phyloP scores from a whole-genome alignment of 2,888 invertebrate genomes.

The Osmoderma eremita region DNA sequence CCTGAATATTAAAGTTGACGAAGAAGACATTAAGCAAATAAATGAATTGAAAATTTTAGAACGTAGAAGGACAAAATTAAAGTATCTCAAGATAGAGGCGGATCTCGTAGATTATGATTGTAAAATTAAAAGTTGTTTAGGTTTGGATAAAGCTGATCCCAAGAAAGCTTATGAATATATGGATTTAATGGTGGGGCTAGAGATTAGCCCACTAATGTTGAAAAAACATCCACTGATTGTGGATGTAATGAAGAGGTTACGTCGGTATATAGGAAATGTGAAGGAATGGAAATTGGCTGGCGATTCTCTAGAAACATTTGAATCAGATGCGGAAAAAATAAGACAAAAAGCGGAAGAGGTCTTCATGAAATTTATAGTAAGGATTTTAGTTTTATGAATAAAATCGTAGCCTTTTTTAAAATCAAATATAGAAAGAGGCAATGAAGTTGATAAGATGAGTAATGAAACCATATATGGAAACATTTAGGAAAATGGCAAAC shows the following conservation, averaged over 20 bases:
- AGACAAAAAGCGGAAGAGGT: constrained; percentile 74
- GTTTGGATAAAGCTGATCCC: constrained; percentile 76
- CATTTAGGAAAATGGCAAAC: too few relatives aligned
- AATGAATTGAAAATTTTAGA: constrained; percentile 67
- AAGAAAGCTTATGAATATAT: constrained; percentile 76
- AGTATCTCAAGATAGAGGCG: constrained; percentile 73
- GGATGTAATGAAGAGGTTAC: constrained; percentile 78
- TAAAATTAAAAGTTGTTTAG: constrained; percentile 73
- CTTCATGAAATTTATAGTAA: constrained; percentile 69
- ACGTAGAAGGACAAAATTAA: constrained; percentile 68
- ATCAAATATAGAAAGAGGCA: too few relatives aligned
- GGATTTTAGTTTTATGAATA: constrained; percentile 32
- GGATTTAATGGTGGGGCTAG: constrained; percentile 69
- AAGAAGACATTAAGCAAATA: constrained; percentile 68
- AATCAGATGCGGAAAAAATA: constrained; percentile 75
- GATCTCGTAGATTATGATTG: constrained; percentile 73
- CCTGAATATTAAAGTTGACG: constrained; percentile 70
- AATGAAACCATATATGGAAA: too few relatives aligned
- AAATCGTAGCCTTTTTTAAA: background rate
- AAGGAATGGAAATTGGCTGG: constrained; percentile 75
- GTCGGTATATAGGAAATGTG: constrained; percentile 82
- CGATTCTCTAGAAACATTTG: constrained; percentile 72
- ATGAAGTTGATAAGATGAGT: too few relatives aligned
- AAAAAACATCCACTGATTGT: constrained; percentile 83
- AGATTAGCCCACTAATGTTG: constrained; percentile 78